Evolutionary conservation across 2,797 vertebrate genomes (phyloP).

Genomic region (Pteropus rufus): DNA sequence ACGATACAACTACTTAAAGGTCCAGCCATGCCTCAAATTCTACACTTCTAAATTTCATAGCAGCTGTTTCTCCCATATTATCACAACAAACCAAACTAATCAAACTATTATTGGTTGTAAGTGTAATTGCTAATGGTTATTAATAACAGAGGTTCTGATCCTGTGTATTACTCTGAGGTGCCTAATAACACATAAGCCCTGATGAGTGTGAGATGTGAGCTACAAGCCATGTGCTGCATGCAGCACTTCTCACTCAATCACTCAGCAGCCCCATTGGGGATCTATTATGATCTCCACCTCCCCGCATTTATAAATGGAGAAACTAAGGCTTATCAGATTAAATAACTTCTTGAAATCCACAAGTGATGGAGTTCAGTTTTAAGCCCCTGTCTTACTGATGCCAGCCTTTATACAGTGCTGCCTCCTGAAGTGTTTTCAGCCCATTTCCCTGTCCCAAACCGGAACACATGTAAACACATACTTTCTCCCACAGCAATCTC

Average conservation of each 20-base stretch:
- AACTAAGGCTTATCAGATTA: background rate
- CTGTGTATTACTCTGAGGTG: background rate
- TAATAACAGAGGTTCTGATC: background rate
- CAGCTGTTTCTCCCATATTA: background rate
- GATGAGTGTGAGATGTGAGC: background rate
- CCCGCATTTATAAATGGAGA: background rate
- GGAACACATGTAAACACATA: background rate
- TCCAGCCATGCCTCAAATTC: background rate
- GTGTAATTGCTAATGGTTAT: background rate
- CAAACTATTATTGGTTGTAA: background rate
- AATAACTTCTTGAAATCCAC: background rate
- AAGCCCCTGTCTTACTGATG: background rate
- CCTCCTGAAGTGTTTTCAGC: background rate
- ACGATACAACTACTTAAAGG: background rate
- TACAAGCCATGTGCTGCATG: background rate
- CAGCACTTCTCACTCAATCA: background rate
- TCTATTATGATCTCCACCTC: background rate
- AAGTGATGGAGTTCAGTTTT: background rate
- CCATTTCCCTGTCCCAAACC: background rate
- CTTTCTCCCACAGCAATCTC: background rate
- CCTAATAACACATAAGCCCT: background rate
- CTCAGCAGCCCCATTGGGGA: background rate
- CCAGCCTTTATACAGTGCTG: background rate
- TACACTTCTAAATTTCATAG: background rate
- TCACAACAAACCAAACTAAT: background rate